These are phyloP conservation scores for Corvus hawaiiensis DNA, from an alignment of 2,113 vertebrate genomes.

Conservation along the genomic window DNA sequence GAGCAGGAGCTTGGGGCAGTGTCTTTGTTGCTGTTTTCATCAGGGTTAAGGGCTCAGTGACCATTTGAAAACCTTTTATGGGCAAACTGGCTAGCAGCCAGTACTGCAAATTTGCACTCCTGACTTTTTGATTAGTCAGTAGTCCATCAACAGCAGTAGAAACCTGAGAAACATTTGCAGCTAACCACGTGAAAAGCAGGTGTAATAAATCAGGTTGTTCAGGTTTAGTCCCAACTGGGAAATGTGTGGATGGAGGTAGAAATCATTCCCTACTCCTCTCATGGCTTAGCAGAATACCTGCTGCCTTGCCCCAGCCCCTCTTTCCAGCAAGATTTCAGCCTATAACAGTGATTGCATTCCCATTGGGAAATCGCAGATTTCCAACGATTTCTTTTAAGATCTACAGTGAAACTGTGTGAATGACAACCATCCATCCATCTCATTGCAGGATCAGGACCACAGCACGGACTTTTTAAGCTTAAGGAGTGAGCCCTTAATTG, in stretches of 20 bases:
- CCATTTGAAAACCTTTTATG: conserved; percentile 64
- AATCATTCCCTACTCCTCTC: neutral
- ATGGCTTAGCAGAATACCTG: neutral
- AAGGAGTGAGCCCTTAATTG: neutral
- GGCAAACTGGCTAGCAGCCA: conserved; percentile 63
- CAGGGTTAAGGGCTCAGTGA: conserved; percentile 57
- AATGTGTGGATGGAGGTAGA: conserved; percentile 35
- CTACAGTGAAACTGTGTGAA: neutral
- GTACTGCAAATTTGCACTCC: conserved; percentile 55
- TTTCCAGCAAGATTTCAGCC: neutral
- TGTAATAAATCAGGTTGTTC: conserved; percentile 67
- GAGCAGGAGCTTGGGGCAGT: conserved; percentile 22
- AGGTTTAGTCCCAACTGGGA: conserved; percentile 63
- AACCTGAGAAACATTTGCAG: conserved; percentile 66
- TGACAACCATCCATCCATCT: neutral
- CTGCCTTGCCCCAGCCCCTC: neutral
- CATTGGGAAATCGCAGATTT: neutral
- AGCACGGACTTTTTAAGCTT: neutral
- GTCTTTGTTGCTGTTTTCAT: conserved; percentile 55
- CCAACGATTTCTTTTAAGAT: neutral
- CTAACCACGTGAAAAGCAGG: conserved; percentile 64
- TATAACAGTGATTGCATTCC: neutral
- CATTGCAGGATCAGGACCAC: neutral
- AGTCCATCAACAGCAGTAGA: conserved; percentile 60
- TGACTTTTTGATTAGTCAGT: conserved; percentile 69